Evolutionary conservation across 2,888 invertebrate genomes (phyloP), one percentile per base, ranked within the genome.

Genomic region (Drosophila hawaiiensis): DNA sequence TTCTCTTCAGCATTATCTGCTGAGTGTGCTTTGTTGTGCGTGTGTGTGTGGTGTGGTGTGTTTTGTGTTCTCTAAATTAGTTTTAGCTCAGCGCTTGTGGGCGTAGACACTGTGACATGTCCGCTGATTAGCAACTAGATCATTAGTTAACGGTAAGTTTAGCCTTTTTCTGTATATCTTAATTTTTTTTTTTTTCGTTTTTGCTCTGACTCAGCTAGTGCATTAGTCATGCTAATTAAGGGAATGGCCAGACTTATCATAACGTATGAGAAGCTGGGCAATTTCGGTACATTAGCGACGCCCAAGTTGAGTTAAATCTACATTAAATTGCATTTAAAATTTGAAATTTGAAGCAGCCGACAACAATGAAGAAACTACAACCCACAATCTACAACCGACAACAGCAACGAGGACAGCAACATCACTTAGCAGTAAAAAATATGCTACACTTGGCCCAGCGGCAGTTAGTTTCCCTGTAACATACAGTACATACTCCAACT

Each of bases 171-270:
- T 50, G 35, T 49, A n/a, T 14, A 41, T 47, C 0, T 14, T 3
- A 10, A 9, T 16, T 28, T 49, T 53, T 29, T 47, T 28, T 31
- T 28, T 41, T 43, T 28, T 12, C 5, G 29, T 29, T 53, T 59
- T 58, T 65, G 54, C 58, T 61, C 73, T 84, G 84, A 87, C 76
- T 84, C 76, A 73, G 84, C 82, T 71, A 64, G 79, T 80, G 82
- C 74, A 87, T 84, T 84, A 84, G 76, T 84, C 84, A 87, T 84
- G 74, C 73, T 84, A 87, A 87, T 87, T 84, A 87, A 72, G 78
- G 80, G 68, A 67, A 67, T 33, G 65, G 65, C 60, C 62, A 12
- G 50, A 41, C 68, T 77, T 84, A 86, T 73, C 73, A 74, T 84
- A 76, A 84, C 68, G 67, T 70, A 61, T 78, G 49, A 43, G 52